Conservation (phyloP, 2,797 vertebrate species). For the Ctenosaura bakeri region DNA sequence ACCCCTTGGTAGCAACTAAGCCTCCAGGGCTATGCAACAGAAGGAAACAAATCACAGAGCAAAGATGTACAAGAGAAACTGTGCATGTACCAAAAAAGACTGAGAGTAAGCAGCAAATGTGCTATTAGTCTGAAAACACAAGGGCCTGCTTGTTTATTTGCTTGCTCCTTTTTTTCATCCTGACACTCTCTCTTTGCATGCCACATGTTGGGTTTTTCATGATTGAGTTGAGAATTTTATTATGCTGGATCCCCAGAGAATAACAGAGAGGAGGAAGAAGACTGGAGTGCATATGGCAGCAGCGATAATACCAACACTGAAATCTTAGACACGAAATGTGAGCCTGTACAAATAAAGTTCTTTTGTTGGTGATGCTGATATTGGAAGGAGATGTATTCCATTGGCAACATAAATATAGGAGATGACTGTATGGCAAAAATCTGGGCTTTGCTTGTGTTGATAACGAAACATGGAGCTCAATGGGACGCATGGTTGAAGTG, state of each 20-base stretch:
- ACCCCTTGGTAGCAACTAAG: conserved; percentile 61
- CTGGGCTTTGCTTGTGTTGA: background rate
- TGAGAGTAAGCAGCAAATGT: conserved; percentile 62
- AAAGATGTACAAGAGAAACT: conserved; percentile 70
- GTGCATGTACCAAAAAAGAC: conserved; percentile 61
- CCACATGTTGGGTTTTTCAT: conserved; percentile 72
- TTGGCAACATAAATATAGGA: conserved; percentile 2
- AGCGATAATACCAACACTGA: conserved; percentile 61
- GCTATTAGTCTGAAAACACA: conserved; percentile 68
- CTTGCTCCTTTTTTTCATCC: conserved; percentile 64
- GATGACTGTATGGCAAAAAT: background rate
- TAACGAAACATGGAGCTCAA: background rate
- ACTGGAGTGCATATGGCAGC: conserved; percentile 66
- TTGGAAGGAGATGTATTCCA: conserved; percentile 48
- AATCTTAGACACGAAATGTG: conserved; percentile 65
- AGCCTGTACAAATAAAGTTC: conserved; percentile 65
- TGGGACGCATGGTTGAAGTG: conserved; percentile 13
- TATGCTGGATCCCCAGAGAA: conserved; percentile 59
- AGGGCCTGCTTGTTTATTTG: conserved; percentile 72
- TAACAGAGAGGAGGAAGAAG: conserved; percentile 67
- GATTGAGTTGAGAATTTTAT: conserved; percentile 76
- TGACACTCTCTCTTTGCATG: conserved; percentile 54
- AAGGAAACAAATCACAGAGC: conserved; percentile 75
- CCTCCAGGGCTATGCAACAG: conserved; percentile 60
- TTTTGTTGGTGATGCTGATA: conserved; percentile 61